phyloP scores from a whole-genome alignment of 2,888 invertebrate species.

The Tipula helvola region DNA sequence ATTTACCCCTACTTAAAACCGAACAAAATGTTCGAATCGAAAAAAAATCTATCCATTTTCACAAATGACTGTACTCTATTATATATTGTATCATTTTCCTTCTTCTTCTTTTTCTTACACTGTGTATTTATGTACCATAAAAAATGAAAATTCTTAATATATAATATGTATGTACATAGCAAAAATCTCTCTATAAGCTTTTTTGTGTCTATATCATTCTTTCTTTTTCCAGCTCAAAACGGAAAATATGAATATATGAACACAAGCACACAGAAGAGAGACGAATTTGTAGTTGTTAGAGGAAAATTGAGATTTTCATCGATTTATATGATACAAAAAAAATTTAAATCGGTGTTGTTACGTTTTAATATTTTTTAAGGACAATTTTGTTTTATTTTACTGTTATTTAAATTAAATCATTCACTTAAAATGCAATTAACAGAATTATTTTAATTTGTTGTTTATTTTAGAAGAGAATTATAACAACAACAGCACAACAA shows the following conservation, averaged over 20 bases:
- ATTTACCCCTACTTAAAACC: slow-evolving; percentile 5
- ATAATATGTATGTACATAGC: not conserved
- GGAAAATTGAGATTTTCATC: not conserved
- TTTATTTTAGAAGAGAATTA: not conserved
- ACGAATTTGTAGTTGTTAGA: not conserved
- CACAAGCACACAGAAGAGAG: not conserved
- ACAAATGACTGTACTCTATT: not conserved
- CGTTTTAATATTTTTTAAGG: not conserved
- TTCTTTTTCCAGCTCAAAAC: not conserved
- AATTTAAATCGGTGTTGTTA: not conserved
- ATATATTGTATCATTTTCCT: not conserved
- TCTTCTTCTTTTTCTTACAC: not conserved
- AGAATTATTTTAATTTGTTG: slow-evolving; percentile 7
- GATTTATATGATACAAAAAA: not conserved
- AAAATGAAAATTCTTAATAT: not conserved
- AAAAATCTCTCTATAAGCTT: not conserved
- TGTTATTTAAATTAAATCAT: slow-evolving; percentile 7
- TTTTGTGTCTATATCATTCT: not conserved
- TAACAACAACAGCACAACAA: not conserved
- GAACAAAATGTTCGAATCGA: not conserved
- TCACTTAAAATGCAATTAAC: slow-evolving; percentile 9
- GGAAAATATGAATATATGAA: not conserved
- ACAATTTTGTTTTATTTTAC: not conserved
- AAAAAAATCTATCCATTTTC: not conserved
- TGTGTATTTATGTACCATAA: not conserved